These are phyloP conservation scores for Cliona cf. orientalis DNA, from an alignment of 37 sponge, comb jelly and placozoan genomes.

Conservation along the genomic window DNA sequence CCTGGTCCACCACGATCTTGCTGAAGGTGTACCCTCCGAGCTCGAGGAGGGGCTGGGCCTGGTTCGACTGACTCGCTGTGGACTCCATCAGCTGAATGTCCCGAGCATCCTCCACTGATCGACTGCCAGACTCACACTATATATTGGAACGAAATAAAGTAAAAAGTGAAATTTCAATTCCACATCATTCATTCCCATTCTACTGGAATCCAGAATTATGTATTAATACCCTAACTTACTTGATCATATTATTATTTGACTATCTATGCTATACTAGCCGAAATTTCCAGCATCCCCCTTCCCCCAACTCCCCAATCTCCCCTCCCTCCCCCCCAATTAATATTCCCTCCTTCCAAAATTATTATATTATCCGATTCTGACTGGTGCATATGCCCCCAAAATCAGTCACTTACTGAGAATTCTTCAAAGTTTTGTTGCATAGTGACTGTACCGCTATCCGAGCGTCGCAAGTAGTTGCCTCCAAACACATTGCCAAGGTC, in stretches of 20 bases:
- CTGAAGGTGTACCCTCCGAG: constrained; percentile 40
- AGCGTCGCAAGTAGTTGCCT: constrained; percentile 28
- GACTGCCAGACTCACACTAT: constrained; percentile 35
- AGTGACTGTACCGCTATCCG: neutral
- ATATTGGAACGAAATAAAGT: no score
- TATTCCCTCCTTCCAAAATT: no score
- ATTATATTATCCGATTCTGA: no score
- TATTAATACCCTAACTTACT: no score
- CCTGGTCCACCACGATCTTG: constrained; percentile 60
- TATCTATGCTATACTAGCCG: no score
- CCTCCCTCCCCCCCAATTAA: no score
- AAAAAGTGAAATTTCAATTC: neutral
- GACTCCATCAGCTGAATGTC: constrained; percentile 36
- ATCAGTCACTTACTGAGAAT: constrained; percentile 48
- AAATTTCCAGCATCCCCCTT: no score
- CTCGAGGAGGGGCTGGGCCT: constrained; percentile 7
- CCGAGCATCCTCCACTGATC: constrained; percentile 26
- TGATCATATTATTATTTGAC: no score
- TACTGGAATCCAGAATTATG: no score
- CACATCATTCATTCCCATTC: neutral
- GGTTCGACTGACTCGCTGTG: constrained; percentile 8
- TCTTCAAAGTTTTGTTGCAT: neutral
- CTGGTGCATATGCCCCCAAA: no score
- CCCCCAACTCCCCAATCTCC: no score
- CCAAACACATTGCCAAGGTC: constrained; percentile 44